Evolutionary conservation across 2,888 invertebrate genomes (phyloP), one percentile per base, ranked within the genome.

Genomic region (Girardia tigrina): DNA sequence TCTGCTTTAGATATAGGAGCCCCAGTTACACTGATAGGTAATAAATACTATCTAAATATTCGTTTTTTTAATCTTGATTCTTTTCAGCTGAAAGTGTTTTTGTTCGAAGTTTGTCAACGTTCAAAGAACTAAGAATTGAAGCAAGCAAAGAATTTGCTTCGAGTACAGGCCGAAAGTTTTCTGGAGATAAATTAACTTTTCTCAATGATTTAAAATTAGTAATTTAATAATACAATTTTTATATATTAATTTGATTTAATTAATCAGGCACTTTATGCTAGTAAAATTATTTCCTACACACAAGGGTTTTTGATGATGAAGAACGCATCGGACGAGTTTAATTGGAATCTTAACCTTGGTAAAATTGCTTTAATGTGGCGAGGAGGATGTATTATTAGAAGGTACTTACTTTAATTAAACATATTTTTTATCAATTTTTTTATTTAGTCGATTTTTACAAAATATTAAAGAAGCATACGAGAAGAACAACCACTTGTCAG

Each of bases 341-440:
- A 89, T 4, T 98, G 98, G 98, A 90, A 91, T 78, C 86, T 98
- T 77, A 97, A 98, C 86, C 94, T 94, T 82, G 98, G 97, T 73
- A 92, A 92, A 76, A 94, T 98, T 79, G 97, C 98, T 0, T 86
- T 98, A 70, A 98, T 98, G 97, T 98, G 98, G 98, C 89, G 97
- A 78, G 95, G 95, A 20, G 97, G 97, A n/a, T 97, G 95, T 84
- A 97, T 97, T 81, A 97, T 94, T 82, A 88, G 95, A 83, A 92
- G 91, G 89, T 87, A 86, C 82, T 77, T 81, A n/a, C 16, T 12
- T 36, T 36, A 16, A 36, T 36, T 36, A 36, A 36, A 36, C 16
- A 36, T 36, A 36, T 36, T 36, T 12, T 12, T 36, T 36, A 36
- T 12, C 16, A 36, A 36, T 12, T 36, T 71, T 42, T 78, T 77